Conservation (phyloP, 92 coral and sea anemone genomes). For the Phenganax marumi region DNA sequence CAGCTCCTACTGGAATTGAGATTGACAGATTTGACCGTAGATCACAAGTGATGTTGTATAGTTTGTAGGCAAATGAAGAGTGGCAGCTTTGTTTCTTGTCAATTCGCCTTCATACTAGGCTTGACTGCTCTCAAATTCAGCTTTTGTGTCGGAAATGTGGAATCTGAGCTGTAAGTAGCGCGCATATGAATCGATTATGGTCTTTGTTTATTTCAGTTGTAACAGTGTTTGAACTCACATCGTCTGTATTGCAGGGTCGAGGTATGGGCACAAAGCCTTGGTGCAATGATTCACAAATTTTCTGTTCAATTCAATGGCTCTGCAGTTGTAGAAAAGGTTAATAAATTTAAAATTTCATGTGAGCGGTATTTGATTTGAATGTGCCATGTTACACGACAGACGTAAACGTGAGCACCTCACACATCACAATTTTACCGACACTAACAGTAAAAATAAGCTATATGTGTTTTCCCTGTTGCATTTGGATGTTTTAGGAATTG, state of each 20-base stretch:
- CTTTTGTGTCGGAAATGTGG: conserved; percentile 23
- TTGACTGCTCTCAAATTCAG: conserved; percentile 17
- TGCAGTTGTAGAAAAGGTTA: conserved; percentile 22
- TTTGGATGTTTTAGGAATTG: conserved; percentile 30
- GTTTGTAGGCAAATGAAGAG: conserved; percentile 15
- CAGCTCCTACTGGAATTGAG: neutral
- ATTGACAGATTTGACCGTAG: conserved; percentile 24
- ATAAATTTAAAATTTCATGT: neutral
- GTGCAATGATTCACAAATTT: conserved; percentile 33
- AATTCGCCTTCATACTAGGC: conserved; percentile 18
- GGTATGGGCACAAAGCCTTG: conserved; percentile 17
- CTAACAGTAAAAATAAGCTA: neutral
- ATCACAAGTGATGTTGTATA: conserved; percentile 34
- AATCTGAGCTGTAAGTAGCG: conserved; percentile 37
- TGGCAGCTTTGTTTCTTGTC: conserved; percentile 13
- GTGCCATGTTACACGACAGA: neutral
- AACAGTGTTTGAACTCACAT: neutral
- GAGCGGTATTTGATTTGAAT: neutral
- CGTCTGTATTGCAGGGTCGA: conserved; percentile 30
- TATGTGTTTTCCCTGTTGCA: neutral
- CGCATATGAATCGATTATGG: neutral
- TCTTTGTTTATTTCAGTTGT: neutral
- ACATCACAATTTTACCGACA: neutral
- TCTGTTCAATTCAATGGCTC: conserved; percentile 36
- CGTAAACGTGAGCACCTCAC: neutral